Base-by-base conservation (phyloP, 2,113 vertebrate species). In the Rhinolophus ferrumequinum region DNA sequence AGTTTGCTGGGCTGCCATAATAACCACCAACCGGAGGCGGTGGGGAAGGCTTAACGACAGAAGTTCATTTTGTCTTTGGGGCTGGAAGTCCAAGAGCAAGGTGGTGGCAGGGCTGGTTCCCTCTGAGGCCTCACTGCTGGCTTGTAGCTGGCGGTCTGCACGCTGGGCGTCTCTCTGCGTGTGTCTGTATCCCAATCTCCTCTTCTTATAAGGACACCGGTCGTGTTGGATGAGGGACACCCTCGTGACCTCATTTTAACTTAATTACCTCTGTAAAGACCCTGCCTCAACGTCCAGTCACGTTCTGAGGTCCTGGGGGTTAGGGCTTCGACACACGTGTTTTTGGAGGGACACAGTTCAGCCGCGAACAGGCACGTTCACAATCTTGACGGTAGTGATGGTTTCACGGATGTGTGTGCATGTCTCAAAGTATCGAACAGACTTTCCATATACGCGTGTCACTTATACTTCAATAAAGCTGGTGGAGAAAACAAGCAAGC, bases 61-160 rank as follows among this genome's bases (percentile, higher is more conserved):
- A 13, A 50, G 47, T 50, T 50, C 12, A 50, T 50, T 50, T 50
- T 5, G 47, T 50, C 47, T 50, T 50, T 50, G 47, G 47, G 47
- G 47, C 47, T 50, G 10, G 47, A 10, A 50, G 47, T 50, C 47
- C 47, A 50, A 50, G 47, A 50, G 12, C 47, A 50, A 50, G 47
- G 11, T 50, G 47, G 9, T 11, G 0, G 41, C 82, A 12, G 35
- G 8, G 2, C 12, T 8, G 22, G 18, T 7, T 26, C 13, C 66
- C 24, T 35, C 47, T 50, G 47, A 13, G 47, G 47, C 47, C 47
- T 50, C 47, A 12, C 56, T 16, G 30, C 22, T 35, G 92, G 52
- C 33, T 2, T 12, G 19, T 3, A 33, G 81, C 13, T 0, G 2
- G 14, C 47, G 0, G 0, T 24, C 22, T 9, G 8, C 11, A 1